Conservation (phyloP, 2,888 invertebrate genomes). For the Koerneria pararmatus region DNA sequence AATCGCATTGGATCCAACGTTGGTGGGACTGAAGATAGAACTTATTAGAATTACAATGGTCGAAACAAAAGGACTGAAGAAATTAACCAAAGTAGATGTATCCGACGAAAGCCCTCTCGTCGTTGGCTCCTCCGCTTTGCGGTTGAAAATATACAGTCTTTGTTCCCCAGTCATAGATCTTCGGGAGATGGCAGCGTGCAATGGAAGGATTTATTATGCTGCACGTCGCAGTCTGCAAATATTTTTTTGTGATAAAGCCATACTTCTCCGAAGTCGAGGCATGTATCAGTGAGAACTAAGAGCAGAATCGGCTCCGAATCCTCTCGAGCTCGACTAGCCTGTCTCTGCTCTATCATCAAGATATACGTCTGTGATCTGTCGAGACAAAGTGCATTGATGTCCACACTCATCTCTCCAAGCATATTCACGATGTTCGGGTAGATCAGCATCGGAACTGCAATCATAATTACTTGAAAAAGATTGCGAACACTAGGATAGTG, state of each 20-base stretch:
- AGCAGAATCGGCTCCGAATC: background rate
- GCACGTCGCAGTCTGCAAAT: conserved; percentile 47
- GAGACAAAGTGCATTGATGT: conserved; percentile 93
- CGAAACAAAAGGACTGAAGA: background rate
- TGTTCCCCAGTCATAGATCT: conserved; percentile 58
- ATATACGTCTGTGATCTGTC: conserved; percentile 62
- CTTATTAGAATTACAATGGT: no score
- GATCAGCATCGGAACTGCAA: conserved; percentile 56
- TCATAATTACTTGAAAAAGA: background rate
- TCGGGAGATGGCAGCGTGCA: conserved; percentile 55
- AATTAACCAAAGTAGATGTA: conserved; percentile 57
- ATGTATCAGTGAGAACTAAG: background rate
- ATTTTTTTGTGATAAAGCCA: background rate
- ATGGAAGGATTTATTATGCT: conserved; percentile 53
- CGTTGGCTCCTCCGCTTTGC: conserved; percentile 52
- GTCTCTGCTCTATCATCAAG: conserved; percentile 57
- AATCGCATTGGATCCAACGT: conserved; percentile 59
- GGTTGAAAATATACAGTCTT: conserved; percentile 59
- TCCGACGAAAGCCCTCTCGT: conserved; percentile 59
- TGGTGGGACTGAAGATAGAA: conserved; percentile 57
- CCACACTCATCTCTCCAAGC: conserved; percentile 92
- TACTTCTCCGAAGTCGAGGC: background rate
- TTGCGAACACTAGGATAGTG: background rate
- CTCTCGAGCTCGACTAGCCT: conserved; percentile 27
- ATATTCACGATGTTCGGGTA: conserved; percentile 89